Evolutionary conservation across 23 tunicate species (phyloP).

Genomic region (Halocynthia roretzi): DNA sequence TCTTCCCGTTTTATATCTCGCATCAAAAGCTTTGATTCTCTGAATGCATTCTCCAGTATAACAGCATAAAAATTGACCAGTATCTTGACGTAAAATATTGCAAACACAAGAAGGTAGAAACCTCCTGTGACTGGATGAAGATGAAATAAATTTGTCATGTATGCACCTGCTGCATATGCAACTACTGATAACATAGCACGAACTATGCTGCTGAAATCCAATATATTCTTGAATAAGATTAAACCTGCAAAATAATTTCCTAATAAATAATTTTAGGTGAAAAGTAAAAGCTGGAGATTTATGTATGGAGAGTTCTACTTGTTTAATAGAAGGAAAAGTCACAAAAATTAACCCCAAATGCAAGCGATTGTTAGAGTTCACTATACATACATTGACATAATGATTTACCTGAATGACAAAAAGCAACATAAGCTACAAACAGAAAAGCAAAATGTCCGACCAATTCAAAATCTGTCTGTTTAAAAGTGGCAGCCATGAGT

Average conservation of each 20-base stretch:
- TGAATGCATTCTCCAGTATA: constrained; percentile 50
- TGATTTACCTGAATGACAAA: constrained; percentile 56
- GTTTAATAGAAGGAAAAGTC: not conserved
- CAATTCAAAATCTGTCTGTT: constrained; percentile 15
- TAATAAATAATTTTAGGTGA: not conserved
- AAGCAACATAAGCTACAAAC: constrained; percentile 31
- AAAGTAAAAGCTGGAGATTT: not conserved
- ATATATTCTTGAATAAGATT: constrained; percentile 30
- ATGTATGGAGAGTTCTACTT: not conserved
- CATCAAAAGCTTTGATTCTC: constrained; percentile 52
- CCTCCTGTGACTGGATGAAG: constrained; percentile 40
- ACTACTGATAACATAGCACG: constrained; percentile 59
- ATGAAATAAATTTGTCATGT: constrained; percentile 41
- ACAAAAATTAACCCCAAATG: no score
- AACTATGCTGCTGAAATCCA: constrained; percentile 43
- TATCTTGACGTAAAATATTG: constrained; percentile 31
- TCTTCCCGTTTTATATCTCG: constrained; percentile 28
- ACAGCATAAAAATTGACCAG: constrained; percentile 59
- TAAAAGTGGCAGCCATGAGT: constrained; percentile 37
- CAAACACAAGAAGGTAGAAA: constrained; percentile 31
- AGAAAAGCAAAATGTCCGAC: constrained; percentile 36
- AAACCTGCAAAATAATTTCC: constrained; percentile 36
- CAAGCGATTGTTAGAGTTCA: not conserved
- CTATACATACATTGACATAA: not conserved
- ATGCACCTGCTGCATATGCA: constrained; percentile 69